A percentile compares a stretch with the other conserved stretches of the same genome.
Conservation (phyloP, 53 echinoderm and acorn worm genomes). For the Echinometra lucunter region DNA sequence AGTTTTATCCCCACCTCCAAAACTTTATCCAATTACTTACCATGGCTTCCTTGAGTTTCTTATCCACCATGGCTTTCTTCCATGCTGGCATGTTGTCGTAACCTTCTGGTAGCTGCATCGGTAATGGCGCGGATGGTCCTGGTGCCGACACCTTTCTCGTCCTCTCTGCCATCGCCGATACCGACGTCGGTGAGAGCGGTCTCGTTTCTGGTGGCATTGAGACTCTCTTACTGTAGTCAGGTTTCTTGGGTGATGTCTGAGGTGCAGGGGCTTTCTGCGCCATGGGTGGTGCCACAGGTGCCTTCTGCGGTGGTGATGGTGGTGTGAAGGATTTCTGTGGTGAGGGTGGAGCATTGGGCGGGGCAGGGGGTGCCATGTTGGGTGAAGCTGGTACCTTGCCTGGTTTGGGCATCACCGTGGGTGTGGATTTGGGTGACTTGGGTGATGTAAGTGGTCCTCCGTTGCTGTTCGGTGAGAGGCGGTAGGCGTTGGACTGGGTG, state of each 20-base stretch:
- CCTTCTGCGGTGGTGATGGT: constrained; percentile 61
- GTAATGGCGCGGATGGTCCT: not conserved
- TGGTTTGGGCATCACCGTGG: constrained; percentile 55
- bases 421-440: constrained; percentile 56
- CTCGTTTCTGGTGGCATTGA: constrained; percentile 56
- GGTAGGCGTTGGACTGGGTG: constrained; percentile 62
- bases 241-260: constrained; percentile 27
- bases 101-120: constrained; percentile 70
- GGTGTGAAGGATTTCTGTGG: constrained; percentile 36
- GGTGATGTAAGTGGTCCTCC: constrained; percentile 51
- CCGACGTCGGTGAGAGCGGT: constrained; percentile 53
- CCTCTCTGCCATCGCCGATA: constrained; percentile 23
- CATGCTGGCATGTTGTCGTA: constrained; percentile 79
- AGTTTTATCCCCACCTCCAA: not conserved
- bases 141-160: constrained; percentile 54
- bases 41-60: constrained; percentile 84
- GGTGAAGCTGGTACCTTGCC: constrained; percentile 42
- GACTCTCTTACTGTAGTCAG: constrained; percentile 66
- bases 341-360: constrained; percentile 7
- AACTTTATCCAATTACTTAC: constrained; percentile 61
- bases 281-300: constrained; percentile 60
- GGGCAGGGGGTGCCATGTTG: not conserved
- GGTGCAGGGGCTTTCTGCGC: not conserved
- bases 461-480: constrained; percentile 40
- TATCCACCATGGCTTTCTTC: constrained; percentile 91